Conservation (phyloP, 2,888 invertebrate genomes). For the Nymphalis urticae region DNA sequence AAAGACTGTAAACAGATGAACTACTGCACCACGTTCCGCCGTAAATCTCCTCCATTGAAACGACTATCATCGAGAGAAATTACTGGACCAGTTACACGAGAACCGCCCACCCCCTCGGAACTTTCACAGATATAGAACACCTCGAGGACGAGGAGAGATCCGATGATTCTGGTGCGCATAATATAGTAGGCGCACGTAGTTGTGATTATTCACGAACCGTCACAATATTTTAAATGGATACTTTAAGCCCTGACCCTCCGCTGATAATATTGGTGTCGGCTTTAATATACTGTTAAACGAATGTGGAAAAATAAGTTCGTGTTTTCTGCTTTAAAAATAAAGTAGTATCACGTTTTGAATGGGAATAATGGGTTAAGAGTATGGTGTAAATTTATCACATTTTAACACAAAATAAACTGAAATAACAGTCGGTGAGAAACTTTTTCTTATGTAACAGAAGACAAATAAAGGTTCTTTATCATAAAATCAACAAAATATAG, state of each 20-base stretch:
- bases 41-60: slow-evolving; percentile 72
- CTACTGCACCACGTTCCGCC: slow-evolving; percentile 53
- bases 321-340: slow-evolving; percentile 38
- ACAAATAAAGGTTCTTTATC: not conserved
- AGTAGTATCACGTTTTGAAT: not conserved
- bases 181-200: slow-evolving; percentile 56
- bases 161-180: slow-evolving; percentile 42
- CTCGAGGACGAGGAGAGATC: slow-evolving; percentile 35
- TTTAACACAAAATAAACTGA: too few relatives aligned
- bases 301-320: slow-evolving; percentile 54
- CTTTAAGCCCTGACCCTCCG: slow-evolving; percentile 64
- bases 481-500: slow-evolving; percentile 8
- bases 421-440: too few relatives aligned
- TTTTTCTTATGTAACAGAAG: not conserved
- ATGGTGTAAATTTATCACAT: not conserved
- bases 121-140: slow-evolving; percentile 18
- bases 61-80: slow-evolving; percentile 71
- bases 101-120: slow-evolving; percentile 44
- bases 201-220: slow-evolving; percentile 68
- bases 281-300: slow-evolving; percentile 67
- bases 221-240: slow-evolving; percentile 74
- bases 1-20: slow-evolving; percentile 62
- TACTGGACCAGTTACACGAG: slow-evolving; percentile 55
- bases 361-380: not conserved
- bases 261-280: slow-evolving; percentile 66